Evolutionary conservation across 1,140 invertebrate species (phyloP).

Genomic region (Hylaeus volcanicus): DNA sequence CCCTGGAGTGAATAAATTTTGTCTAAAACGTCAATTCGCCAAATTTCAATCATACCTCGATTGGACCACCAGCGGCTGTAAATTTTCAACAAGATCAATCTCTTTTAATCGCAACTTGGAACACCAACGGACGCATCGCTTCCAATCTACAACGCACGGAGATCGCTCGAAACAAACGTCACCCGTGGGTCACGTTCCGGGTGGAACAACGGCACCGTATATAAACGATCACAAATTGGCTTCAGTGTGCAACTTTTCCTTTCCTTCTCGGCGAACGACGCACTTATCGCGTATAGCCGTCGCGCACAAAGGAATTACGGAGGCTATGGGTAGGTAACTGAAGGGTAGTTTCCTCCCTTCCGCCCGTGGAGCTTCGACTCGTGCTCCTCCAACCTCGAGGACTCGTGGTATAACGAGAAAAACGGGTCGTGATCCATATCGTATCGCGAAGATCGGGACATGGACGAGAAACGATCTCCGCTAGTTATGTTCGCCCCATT

Average conservation of each 20-base stretch:
- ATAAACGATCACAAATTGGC: slow-evolving; percentile 29
- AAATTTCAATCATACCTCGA: too few relatives aligned
- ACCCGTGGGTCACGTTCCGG: slow-evolving; percentile 36
- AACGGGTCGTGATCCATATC: neutral
- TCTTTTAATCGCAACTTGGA: slow-evolving; percentile 16
- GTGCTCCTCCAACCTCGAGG: neutral
- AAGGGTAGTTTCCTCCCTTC: neutral
- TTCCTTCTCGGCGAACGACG: slow-evolving; percentile 8
- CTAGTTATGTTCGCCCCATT: neutral
- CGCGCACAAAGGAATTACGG: slow-evolving; percentile 33
- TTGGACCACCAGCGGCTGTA: too few relatives aligned
- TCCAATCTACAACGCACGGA: slow-evolving; percentile 25
- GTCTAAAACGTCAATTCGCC: too few relatives aligned
- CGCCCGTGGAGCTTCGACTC: neutral
- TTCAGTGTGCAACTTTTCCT: slow-evolving; percentile 23
- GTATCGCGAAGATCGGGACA: neutral
- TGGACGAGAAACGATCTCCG: neutral
- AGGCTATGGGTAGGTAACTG: slow-evolving; percentile 19
- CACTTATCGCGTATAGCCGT: slow-evolving; percentile 30
- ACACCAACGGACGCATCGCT: neutral
- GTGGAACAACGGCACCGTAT: slow-evolving; percentile 14
- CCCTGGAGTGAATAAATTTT: too few relatives aligned
- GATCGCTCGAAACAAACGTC: slow-evolving; percentile 4
- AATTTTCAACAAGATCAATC: too few relatives aligned
- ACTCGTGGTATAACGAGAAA: neutral